Evolutionary conservation across 2,888 invertebrate species (phyloP).

Genomic region (Xylocampa areola): DNA sequence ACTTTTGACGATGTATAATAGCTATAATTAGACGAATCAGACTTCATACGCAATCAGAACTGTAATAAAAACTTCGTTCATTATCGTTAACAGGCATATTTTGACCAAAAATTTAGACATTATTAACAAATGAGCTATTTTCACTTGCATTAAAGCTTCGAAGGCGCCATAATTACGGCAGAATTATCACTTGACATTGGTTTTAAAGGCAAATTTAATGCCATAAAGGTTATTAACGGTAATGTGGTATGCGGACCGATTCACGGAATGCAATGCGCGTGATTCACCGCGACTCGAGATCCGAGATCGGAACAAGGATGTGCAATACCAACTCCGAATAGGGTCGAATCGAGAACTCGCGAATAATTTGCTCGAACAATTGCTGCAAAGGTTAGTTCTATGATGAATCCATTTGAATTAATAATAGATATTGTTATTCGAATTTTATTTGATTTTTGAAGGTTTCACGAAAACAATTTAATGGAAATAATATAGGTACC

Average conservation of each 20-base stretch:
- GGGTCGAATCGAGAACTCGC: constrained; percentile 26
- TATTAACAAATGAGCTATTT: constrained; percentile 67
- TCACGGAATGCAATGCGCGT: constrained; percentile 74
- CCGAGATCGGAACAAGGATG: constrained; percentile 62
- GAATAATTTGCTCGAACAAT: constrained; percentile 44
- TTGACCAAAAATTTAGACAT: constrained; percentile 53
- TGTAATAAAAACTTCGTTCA: constrained; percentile 48
- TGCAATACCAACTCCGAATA: constrained; percentile 43
- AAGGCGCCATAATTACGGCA: constrained; percentile 71
- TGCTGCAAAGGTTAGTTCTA: constrained; percentile 45
- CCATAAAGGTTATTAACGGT: constrained; percentile 79
- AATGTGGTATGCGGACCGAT: constrained; percentile 70
- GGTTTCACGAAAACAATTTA: constrained; percentile 47
- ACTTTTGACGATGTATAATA: too few species aligned
- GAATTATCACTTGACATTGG: constrained; percentile 72
- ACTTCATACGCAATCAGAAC: too few species aligned
- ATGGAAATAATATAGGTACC: constrained; percentile 34
- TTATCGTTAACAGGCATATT: constrained; percentile 40
- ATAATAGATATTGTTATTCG: constrained; percentile 36
- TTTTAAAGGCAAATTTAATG: constrained; percentile 72
- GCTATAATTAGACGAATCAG: too few species aligned
- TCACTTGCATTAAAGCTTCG: constrained; percentile 64
- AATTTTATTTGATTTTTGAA: constrained; percentile 34
- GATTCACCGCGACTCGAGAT: constrained; percentile 68
- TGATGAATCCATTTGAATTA: constrained; percentile 41